Conservation (phyloP, 1,140 invertebrate species). For the Gryllus bimaculatus region DNA sequence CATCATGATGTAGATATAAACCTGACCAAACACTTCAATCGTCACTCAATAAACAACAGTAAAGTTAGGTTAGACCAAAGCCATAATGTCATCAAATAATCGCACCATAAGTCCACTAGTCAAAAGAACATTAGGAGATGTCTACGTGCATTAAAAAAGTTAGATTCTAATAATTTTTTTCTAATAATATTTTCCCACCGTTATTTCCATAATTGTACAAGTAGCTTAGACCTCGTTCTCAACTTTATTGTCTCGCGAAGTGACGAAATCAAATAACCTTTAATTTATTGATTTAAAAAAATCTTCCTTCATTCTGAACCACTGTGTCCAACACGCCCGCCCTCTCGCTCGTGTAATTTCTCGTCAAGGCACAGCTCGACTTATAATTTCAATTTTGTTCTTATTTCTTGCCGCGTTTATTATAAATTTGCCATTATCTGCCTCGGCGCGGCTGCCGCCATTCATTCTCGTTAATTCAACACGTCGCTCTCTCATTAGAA, state of each 20-base stretch:
- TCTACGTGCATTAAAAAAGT: no score
- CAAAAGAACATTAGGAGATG: no score
- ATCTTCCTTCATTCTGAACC: not conserved
- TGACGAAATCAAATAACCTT: no score
- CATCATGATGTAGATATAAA: no score
- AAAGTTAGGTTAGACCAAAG: no score
- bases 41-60: no score
- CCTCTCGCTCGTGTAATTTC: not conserved
- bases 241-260: no score
- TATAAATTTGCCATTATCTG: not conserved
- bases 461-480: not conserved
- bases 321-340: not conserved
- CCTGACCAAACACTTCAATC: no score
- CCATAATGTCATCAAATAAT: no score
- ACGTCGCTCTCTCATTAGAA: not conserved
- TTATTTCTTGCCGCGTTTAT: not conserved
- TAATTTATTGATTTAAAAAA: not conserved
- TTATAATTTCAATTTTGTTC: constrained; percentile 6
- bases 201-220: not conserved
- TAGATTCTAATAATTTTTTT: not conserved
- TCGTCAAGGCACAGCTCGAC: not conserved
- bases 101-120: no score
- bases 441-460: not conserved
- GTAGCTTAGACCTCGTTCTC: not conserved
- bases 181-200: not conserved